A percentile compares a stretch with the other conserved stretches of the same genome.
Evolutionary conservation across 2,797 vertebrate species (phyloP).

Genomic region (Sebastes steindachneri): DNA sequence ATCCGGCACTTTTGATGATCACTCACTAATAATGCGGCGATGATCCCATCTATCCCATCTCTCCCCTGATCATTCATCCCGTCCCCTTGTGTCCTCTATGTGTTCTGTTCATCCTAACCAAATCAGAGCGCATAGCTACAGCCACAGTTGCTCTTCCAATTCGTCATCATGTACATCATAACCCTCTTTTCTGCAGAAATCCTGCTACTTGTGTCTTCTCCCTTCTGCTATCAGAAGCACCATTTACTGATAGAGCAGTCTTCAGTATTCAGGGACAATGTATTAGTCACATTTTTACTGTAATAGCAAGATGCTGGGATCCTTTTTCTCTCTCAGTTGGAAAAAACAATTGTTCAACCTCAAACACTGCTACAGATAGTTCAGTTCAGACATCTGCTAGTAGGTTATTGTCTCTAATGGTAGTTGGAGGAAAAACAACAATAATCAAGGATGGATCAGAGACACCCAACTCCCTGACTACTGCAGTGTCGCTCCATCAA

Average conservation of each 20-base stretch:
- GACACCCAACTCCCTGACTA: slow-evolving; percentile 29
- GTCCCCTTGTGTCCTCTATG: slow-evolving; percentile 25
- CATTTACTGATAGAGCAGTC: slow-evolving; percentile 58
- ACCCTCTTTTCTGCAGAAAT: slow-evolving; percentile 47
- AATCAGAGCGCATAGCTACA: slow-evolving; percentile 40
- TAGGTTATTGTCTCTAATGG: slow-evolving; percentile 14
- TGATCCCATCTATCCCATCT: slow-evolving; percentile 37
- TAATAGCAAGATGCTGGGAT: slow-evolving; percentile 67
- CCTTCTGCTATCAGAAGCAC: slow-evolving; percentile 55
- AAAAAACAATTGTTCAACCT: slow-evolving; percentile 36
- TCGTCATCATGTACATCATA: slow-evolving; percentile 35
- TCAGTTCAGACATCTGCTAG: slow-evolving; percentile 27
- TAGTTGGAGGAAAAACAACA: slow-evolving; percentile 31
- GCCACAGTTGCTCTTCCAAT: slow-evolving; percentile 38
- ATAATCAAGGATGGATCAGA: slow-evolving; percentile 25
- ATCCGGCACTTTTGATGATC: slow-evolving; percentile 49
- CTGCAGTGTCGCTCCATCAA: slow-evolving; percentile 42
- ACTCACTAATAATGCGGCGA: slow-evolving; percentile 11
- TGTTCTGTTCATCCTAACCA: slow-evolving; percentile 45
- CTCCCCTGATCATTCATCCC: slow-evolving; percentile 26
- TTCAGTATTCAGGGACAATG: slow-evolving; percentile 78
- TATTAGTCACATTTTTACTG: slow-evolving; percentile 72
- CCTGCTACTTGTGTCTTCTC: slow-evolving; percentile 58
- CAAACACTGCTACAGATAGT: slow-evolving; percentile 35
- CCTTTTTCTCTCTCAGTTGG: slow-evolving; percentile 35